phyloP scores from a whole-genome alignment of 2,888 invertebrate genomes.

The Calameuta idolon region DNA sequence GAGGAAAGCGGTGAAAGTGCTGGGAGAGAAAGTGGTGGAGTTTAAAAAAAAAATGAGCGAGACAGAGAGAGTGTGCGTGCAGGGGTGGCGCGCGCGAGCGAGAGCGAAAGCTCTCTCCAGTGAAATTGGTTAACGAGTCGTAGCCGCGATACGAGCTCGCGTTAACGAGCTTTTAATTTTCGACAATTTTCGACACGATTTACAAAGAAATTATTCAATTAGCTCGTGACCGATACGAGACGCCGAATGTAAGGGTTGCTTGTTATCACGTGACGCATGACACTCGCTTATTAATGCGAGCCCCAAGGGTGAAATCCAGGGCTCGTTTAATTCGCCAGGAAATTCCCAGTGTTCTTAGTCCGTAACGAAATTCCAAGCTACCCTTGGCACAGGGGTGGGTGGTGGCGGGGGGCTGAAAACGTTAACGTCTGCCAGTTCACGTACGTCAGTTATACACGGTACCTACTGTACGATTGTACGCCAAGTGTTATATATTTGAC shows the following conservation, averaged over 20 bases:
- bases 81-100: neutral
- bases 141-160: neutral
- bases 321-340: neutral
- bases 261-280: neutral
- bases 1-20: neutral
- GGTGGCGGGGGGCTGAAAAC: neutral
- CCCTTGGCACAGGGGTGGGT: neutral
- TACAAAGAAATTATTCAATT: slow-evolving; percentile 8
- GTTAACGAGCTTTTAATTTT: slow-evolving; percentile 3
- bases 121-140: slow-evolving; percentile 2
- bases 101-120: neutral
- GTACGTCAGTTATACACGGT: neutral
- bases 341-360: neutral
- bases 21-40: neutral
- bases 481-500: neutral
- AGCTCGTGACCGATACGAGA: neutral
- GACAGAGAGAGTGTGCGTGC: neutral
- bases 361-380: neutral
- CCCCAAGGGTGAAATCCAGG: neutral
- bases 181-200: neutral
- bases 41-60: neutral
- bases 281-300: neutral
- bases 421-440: neutral
- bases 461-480: neutral
- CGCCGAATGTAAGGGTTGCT: neutral